Evolutionary conservation across 2,797 vertebrate genomes (phyloP).

Genomic region (Centroberyx gerrardi): DNA sequence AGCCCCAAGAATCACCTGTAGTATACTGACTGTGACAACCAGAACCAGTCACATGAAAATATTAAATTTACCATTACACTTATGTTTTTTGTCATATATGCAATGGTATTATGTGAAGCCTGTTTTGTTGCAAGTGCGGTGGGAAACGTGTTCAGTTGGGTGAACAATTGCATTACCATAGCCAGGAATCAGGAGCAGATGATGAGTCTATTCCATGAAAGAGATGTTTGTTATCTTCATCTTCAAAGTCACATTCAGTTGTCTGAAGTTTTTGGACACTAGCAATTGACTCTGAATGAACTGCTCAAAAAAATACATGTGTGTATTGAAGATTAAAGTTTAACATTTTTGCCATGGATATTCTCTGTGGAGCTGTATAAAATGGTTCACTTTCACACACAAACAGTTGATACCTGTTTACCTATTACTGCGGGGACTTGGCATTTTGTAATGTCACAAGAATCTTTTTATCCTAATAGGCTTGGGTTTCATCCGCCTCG

Average conservation of each 20-base stretch:
- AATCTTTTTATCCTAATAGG: constrained; percentile 55
- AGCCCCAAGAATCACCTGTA: constrained; percentile 42
- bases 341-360: background rate
- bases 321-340: background rate
- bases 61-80: constrained; percentile 5
- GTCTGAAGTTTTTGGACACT: constrained; percentile 33
- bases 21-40: constrained; percentile 18
- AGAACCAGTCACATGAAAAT: constrained; percentile 1
- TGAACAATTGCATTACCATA: constrained; percentile 60
- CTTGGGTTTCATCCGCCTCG: constrained; percentile 41
- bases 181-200: constrained; percentile 66
- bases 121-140: constrained; percentile 20
- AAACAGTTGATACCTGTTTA: constrained; percentile 21
- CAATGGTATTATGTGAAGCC: constrained; percentile 20
- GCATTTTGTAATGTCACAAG: constrained; percentile 29
- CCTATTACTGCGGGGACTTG: constrained; percentile 19
- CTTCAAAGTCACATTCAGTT: constrained; percentile 57
- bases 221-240: constrained; percentile 46
- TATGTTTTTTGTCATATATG: constrained; percentile 8
- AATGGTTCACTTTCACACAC: background rate
- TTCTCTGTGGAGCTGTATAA: background rate
- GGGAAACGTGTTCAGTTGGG: constrained; percentile 53
- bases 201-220: constrained; percentile 61
- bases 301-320: background rate
- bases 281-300: constrained; percentile 16